Conservation (phyloP, 2,113 vertebrate species). For the Gavia stellata region DNA sequence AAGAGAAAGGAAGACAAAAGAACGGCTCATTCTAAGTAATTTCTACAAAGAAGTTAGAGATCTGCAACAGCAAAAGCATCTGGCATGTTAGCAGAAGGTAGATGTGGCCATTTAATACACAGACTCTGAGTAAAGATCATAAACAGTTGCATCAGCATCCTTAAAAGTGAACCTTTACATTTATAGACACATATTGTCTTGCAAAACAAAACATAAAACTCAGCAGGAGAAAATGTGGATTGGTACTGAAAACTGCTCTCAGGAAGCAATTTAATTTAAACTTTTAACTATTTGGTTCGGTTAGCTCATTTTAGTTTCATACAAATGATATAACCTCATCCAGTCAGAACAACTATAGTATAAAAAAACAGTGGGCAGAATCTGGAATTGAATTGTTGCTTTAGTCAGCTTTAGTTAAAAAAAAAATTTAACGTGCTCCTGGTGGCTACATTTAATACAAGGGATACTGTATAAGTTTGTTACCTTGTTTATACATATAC, state of each 20-base stretch:
- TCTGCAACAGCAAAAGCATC: neutral
- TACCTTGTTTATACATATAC: neutral
- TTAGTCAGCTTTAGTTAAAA: neutral
- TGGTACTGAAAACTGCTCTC: neutral
- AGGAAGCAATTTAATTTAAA: slow-evolving; percentile 30
- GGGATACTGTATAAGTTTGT: neutral
- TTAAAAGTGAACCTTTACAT: neutral
- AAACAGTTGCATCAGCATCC: slow-evolving; percentile 1
- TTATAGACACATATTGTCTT: neutral
- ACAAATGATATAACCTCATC: neutral
- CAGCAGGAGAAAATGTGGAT: neutral
- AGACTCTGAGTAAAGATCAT: neutral
- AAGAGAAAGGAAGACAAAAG: neutral
- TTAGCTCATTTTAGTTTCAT: slow-evolving; percentile 10
- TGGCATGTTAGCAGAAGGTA: slow-evolving; percentile 1
- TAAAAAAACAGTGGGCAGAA: neutral
- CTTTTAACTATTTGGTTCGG: slow-evolving; percentile 24
- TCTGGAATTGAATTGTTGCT: neutral
- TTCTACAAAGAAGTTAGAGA: neutral
- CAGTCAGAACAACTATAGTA: neutral
- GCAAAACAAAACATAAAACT: slow-evolving; percentile 37
- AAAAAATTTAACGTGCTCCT: accelerated
- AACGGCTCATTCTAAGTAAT: neutral
- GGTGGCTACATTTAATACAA: neutral
- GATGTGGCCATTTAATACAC: neutral